Conservation (phyloP, 2,888 invertebrate genomes). For the Drosophila siamana region DNA sequence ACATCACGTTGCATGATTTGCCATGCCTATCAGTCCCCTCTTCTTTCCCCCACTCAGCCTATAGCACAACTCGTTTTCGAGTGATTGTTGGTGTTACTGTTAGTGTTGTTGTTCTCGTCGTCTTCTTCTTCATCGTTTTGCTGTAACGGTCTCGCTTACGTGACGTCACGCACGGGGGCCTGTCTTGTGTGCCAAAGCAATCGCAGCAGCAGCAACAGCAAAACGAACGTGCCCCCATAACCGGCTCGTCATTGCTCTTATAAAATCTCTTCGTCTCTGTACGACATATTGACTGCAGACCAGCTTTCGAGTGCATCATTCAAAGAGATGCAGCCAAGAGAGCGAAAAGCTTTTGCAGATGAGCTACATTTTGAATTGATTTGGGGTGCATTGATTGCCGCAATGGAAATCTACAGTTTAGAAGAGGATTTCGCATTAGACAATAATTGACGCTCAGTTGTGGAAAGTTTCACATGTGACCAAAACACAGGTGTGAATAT, state of each 20-base stretch:
- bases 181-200: constrained; percentile 56
- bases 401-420: constrained; percentile 28
- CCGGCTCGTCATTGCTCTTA: constrained; percentile 52
- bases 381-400: background rate
- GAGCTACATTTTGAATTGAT: background rate
- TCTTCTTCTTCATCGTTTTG: constrained; percentile 26
- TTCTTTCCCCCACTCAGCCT: background rate
- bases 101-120: constrained; percentile 26
- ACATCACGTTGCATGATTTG: constrained; percentile 60
- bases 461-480: constrained; percentile 68
- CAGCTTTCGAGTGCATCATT: constrained; percentile 63
- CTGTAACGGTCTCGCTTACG: constrained; percentile 66
- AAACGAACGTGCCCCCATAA: constrained; percentile 73
- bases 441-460: constrained; percentile 25
- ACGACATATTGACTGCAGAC: too few relatives aligned
- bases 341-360: background rate
- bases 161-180: constrained; percentile 83
- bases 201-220: constrained; percentile 26
- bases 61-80: constrained; percentile 36
- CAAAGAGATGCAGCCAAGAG: constrained; percentile 15
- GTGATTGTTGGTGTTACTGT: constrained; percentile 19
- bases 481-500: constrained; percentile 56
- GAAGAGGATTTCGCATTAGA: constrained; percentile 13
- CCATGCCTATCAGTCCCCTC: constrained; percentile 1
- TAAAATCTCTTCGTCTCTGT: constrained; percentile 15